These are phyloP conservation scores for Puma concolor DNA, from an alignment of 2,113 vertebrate species.

Conservation along the genomic window DNA sequence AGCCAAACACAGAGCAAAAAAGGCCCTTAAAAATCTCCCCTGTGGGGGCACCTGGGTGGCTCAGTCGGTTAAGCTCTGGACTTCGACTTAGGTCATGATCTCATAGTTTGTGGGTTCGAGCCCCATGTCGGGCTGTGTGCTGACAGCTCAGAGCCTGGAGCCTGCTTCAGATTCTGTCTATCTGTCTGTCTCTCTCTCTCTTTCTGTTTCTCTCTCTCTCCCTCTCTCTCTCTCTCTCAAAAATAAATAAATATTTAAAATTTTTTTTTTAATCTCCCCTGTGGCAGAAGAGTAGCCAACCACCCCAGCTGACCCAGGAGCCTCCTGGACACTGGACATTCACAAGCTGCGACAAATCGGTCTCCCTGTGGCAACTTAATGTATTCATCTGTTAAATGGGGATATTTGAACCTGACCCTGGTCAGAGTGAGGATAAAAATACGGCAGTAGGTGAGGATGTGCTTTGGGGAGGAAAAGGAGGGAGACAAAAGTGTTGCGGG, in stretches of 20 bases:
- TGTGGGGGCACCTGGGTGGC: neutral
- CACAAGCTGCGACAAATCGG: rapidly evolving
- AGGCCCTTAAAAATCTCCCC: neutral
- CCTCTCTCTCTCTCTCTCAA: no score
- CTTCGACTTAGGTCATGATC: no score
- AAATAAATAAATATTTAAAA: no score
- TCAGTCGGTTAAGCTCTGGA: no score
- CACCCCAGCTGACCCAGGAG: rapidly evolving
- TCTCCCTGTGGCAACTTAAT: neutral
- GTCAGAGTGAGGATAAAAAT: neutral
- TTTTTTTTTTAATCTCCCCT: neutral
- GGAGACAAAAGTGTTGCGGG: rapidly evolving
- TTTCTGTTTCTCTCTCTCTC: no score
- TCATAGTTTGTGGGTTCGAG: no score
- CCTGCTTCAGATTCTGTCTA: no score
- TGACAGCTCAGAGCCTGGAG: no score
- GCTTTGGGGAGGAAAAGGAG: neutral
- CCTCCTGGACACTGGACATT: neutral
- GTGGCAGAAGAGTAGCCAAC: neutral
- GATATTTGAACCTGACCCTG: neutral
- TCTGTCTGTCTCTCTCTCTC: no score
- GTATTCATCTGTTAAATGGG: neutral
- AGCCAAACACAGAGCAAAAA: neutral
- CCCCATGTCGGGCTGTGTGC: no score
- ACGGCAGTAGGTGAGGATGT: neutral